Evolutionary conservation across 2,113 vertebrate genomes (phyloP).

Genomic region (Herpailurus yagouaroundi): DNA sequence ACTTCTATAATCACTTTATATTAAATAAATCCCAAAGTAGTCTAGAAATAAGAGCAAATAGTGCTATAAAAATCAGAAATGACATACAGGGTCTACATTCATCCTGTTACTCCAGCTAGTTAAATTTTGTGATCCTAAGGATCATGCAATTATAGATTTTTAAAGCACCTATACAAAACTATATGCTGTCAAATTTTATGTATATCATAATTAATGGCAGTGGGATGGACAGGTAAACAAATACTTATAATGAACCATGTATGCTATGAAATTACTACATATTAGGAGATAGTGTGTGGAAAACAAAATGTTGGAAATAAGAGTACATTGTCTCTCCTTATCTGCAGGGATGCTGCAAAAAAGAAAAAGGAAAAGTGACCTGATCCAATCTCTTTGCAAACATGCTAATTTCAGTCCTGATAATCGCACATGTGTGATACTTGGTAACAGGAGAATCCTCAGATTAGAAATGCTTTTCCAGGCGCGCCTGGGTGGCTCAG

Average conservation of each 20-base stretch:
- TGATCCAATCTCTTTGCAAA: not conserved
- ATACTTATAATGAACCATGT: not conserved
- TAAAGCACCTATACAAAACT: not conserved
- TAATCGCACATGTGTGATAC: not conserved
- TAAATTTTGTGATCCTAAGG: not conserved
- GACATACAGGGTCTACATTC: not conserved
- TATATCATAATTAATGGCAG: not conserved
- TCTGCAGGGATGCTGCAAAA: not conserved
- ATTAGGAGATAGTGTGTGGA: not conserved
- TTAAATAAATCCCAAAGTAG: not conserved
- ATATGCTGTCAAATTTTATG: not conserved
- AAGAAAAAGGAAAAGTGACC: not conserved
- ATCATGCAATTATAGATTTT: not conserved
- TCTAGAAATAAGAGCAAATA: not conserved
- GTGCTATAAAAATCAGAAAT: not conserved
- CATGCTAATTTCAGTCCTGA: not conserved
- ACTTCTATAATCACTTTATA: not conserved
- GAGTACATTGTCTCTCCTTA: not conserved
- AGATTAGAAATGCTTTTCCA: not conserved
- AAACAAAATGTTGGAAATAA: not conserved
- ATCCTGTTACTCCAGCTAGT: not conserved
- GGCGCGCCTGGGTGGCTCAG: no score
- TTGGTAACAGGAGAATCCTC: not conserved
- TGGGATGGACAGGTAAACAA: not conserved
- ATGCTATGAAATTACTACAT: not conserved